A percentile compares a stretch with the other conserved stretches of the same genome.
These are phyloP conservation scores for Acronicta leporina DNA, from an alignment of 2,888 invertebrate genomes.

Conservation along the genomic window DNA sequence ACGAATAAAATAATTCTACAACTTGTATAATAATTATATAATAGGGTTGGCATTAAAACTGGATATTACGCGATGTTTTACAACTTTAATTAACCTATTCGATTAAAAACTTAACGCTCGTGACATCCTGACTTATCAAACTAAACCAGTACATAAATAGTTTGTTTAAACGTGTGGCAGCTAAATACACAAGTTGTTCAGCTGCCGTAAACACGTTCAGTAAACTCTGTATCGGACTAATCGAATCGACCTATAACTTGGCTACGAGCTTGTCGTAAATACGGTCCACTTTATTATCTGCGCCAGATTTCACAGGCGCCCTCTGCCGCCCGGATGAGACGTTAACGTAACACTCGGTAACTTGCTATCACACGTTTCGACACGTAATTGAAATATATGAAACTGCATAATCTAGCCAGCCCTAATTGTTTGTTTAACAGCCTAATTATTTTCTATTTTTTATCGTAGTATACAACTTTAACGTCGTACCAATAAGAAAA, in stretches of 20 bases:
- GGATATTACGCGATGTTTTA: not conserved
- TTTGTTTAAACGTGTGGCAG: conserved; percentile 63
- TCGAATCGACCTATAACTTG: conserved; percentile 81
- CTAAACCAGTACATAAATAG: conserved; percentile 52
- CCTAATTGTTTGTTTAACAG: not conserved
- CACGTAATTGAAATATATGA: conserved; percentile 66
- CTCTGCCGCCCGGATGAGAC: conserved; percentile 58
- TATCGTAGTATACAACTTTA: too few species aligned
- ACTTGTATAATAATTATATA: too few species aligned
- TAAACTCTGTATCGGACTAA: conserved; percentile 77
- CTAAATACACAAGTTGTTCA: conserved; percentile 68
- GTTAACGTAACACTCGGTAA: conserved; percentile 53
- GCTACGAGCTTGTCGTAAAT: conserved; percentile 74
- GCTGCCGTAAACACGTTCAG: conserved; percentile 74
- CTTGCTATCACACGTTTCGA: conserved; percentile 52
- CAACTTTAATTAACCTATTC: not conserved
- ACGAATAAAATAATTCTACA: too few species aligned
- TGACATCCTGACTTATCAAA: conserved; percentile 29
- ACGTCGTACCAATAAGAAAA: too few species aligned
- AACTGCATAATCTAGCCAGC: conserved; percentile 40
- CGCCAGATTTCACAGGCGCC: conserved; percentile 70
- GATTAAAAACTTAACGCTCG: conserved; percentile 9
- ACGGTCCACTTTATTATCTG: conserved; percentile 77
- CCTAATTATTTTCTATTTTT: too few species aligned
- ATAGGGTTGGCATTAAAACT: too few species aligned